Conservation (phyloP, 2,888 invertebrate genomes). For the Cataglyphis cursor region DNA sequence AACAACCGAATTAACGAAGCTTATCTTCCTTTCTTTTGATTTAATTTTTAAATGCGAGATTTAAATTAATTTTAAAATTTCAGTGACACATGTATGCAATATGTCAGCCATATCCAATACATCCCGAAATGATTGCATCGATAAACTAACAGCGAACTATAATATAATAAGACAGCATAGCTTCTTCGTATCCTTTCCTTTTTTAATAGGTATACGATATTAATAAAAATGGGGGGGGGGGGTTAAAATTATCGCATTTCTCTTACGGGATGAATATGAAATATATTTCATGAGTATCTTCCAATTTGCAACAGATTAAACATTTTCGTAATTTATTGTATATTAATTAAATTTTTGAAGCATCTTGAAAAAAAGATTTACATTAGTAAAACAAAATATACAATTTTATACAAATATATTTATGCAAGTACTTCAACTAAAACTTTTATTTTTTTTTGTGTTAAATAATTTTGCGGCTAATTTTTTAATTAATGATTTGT, state of each 20-base stretch:
- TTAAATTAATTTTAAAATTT: slow-evolving; percentile 15
- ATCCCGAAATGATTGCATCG: slow-evolving; percentile 1
- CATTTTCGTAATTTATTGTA: background rate
- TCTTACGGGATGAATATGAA: background rate
- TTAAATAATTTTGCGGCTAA: background rate
- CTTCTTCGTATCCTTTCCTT: background rate
- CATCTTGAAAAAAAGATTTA: background rate
- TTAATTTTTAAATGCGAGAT: background rate
- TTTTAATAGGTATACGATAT: background rate
- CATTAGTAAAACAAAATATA: background rate
- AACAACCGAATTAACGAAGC: slow-evolving; percentile 49
- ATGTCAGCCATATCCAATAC: background rate
- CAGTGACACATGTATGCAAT: background rate
- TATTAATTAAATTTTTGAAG: background rate
- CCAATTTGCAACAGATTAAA: background rate
- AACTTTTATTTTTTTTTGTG: background rate
- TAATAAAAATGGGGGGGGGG: too few relatives aligned
- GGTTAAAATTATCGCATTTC: slow-evolving; percentile 33
- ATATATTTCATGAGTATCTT: background rate
- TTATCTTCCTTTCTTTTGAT: slow-evolving; percentile 57
- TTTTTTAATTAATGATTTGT: background rate
- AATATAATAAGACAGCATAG: background rate
- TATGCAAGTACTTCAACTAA: background rate
- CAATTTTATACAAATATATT: background rate
- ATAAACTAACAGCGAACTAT: slow-evolving; percentile 5